A percentile compares a stretch with the other conserved stretches of the same genome.
Conservation (phyloP, 2,888 invertebrate species). For the Campaea margaritaria region DNA sequence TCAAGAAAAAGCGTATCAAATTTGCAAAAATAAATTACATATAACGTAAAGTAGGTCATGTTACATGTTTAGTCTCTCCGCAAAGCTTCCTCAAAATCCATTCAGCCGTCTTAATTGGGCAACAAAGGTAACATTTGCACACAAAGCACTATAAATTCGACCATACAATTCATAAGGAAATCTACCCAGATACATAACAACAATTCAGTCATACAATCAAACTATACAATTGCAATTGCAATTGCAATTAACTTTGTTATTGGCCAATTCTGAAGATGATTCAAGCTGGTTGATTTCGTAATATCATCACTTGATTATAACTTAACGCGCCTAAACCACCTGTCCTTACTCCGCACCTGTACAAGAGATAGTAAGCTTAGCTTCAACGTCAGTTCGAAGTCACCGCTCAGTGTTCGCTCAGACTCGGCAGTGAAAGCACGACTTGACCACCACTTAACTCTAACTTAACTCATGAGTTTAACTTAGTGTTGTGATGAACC, state of each 20-base stretch:
- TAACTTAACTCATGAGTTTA: conserved; percentile 29
- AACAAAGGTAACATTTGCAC: conserved; percentile 4
- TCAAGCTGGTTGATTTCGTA: neutral
- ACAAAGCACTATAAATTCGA: neutral
- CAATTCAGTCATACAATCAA: neutral
- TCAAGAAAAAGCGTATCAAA: no score
- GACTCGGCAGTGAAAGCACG: conserved; percentile 37
- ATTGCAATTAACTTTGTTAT: no score
- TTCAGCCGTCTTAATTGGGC: neutral
- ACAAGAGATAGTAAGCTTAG: conserved; percentile 48
- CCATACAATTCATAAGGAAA: neutral
- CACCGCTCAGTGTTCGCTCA: conserved; percentile 39
- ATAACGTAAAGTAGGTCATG: no score
- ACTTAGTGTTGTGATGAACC: conserved; percentile 66
- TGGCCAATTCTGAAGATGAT: neutral
- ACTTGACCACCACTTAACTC: conserved; percentile 40
- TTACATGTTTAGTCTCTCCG: no score
- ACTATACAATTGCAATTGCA: conserved; percentile 1
- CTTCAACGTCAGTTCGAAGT: conserved; percentile 30
- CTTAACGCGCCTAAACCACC: conserved; percentile 2
- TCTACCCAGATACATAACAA: no score
- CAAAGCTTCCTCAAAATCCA: neutral
- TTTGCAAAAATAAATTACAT: no score
- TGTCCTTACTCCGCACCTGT: conserved; percentile 49
- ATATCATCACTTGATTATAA: neutral